A percentile compares a stretch with the other conserved stretches of the same genome.
Evolutionary conservation across 2,888 invertebrate genomes (phyloP).

Genomic region (Caenorhabditis virilis): DNA sequence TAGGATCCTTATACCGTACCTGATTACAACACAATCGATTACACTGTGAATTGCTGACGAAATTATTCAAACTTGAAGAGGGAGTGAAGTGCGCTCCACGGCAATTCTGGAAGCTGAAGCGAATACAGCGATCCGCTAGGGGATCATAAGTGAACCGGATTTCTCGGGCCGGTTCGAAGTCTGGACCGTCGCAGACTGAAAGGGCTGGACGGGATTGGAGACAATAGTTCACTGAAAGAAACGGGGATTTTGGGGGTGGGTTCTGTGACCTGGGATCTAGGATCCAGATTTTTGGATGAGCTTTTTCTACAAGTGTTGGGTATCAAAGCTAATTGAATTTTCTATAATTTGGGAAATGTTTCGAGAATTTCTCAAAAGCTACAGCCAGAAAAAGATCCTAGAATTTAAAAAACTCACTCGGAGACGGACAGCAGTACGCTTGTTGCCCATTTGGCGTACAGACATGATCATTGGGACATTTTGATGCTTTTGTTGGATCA

Average conservation of each 20-base stretch:
- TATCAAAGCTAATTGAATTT: neutral
- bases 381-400: too few relatives aligned
- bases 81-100: constrained; percentile 15
- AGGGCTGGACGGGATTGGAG: constrained; percentile 44
- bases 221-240: constrained; percentile 42
- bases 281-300: too few relatives aligned
- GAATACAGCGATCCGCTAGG: constrained; percentile 40
- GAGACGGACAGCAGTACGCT: constrained; percentile 49
- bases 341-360: too few relatives aligned
- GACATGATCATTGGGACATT: constrained; percentile 45
- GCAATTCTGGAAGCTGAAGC: constrained; percentile 44
- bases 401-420: constrained; percentile 39
- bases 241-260: neutral
- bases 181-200: constrained; percentile 36
- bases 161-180: constrained; percentile 36
- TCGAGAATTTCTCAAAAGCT: too few relatives aligned
- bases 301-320: neutral
- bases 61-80: constrained; percentile 34
- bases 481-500: constrained; percentile 31
- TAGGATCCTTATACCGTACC: constrained; percentile 6
- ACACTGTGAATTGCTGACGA: constrained; percentile 43
- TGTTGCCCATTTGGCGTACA: constrained; percentile 34
- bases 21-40: constrained; percentile 48
- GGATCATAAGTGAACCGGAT: constrained; percentile 52
- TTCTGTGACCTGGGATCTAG: too few relatives aligned